Base-by-base conservation (phyloP, 30 jellyfish, hydroid and myxozoan genomes). In the Hydra vulgaris region DNA sequence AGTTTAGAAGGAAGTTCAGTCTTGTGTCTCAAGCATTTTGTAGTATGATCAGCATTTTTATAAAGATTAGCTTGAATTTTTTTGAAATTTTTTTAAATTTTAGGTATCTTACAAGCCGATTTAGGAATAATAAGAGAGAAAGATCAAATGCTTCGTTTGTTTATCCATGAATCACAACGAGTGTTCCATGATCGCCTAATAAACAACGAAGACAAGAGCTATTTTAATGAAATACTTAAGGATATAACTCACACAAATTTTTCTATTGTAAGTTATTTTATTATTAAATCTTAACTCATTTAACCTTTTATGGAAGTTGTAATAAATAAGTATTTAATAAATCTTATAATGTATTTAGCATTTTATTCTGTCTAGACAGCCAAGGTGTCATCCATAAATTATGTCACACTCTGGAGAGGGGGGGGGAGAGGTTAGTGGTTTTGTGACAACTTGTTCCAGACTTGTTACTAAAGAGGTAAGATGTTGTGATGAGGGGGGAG, bases 171-270 rank as follows among this genome's bases (percentile, higher is more conserved):
- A 69, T 82, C 94, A 7, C 97, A 90, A 73, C 92, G 97, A 4
- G 97, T 90, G 18, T 90, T 90, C 84, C 97, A 90, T 74, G 97
- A 90, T 73, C 94, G 97, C 74, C 82, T 90, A 79, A 90, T 90
- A 74, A 86, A 90, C 69, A 67, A 78, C 21, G 95, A 90, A 85
- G 97, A 90, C 70, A 90, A 90, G 70, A 77, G 90, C 21, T 90
- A 85, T 79, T 90, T 85, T 70, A 90, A 90, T 88, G 88, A 61
- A 1, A 90, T 90, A 78, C 74, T 90, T 23, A 75, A 88, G 18
- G 97, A 90, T 70, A 90, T 90, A 94, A 89, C 97, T 7, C 95
- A 90, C 27, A 90, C 81, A 54, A 87, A 85, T 85, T 90, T 90
- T 83, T 81, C 97, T n/a, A 82, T 83, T 27, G 97, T 90, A 78